Evolutionary conservation across 2,113 vertebrate species (phyloP).

Genomic region (Cryptoleucopteryx plumbea): DNA sequence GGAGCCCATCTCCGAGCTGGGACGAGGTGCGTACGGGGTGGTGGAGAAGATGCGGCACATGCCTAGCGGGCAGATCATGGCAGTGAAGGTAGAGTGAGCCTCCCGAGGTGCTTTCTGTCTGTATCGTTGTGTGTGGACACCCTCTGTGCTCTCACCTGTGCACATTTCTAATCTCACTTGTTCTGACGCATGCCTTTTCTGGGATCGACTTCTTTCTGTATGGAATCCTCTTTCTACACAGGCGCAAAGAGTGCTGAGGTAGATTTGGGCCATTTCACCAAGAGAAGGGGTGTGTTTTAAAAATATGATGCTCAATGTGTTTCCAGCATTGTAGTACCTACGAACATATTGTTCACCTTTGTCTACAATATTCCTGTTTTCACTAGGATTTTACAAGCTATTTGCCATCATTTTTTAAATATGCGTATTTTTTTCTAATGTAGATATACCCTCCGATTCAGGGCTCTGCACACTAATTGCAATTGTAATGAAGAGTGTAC

Average conservation of each 20-base stretch:
- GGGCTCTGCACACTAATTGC: neutral
- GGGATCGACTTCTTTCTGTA: neutral
- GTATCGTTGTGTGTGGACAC: neutral
- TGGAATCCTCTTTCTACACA: neutral
- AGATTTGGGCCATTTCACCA: neutral
- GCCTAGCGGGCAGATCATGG: slow-evolving; percentile 96
- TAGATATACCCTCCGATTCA: neutral
- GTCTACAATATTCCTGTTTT: neutral
- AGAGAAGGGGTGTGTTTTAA: neutral
- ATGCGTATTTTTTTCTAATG: neutral
- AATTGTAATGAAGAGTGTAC: neutral
- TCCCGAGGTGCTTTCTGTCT: neutral
- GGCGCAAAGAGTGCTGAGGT: no score
- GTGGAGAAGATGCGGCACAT: slow-evolving; percentile 98
- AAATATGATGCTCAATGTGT: neutral
- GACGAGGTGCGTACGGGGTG: slow-evolving; percentile 94
- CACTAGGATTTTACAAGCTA: neutral
- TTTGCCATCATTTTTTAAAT: neutral
- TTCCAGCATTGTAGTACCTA: neutral
- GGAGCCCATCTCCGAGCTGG: slow-evolving; percentile 91
- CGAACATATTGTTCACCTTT: neutral
- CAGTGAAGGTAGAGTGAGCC: slow-evolving; percentile 86
- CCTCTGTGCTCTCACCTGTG: neutral
- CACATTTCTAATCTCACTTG: rapidly evolving
- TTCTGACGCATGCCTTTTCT: neutral